These are phyloP conservation scores for Sebastes flavidus DNA, from an alignment of 2,797 vertebrate genomes.

Conservation along the genomic window DNA sequence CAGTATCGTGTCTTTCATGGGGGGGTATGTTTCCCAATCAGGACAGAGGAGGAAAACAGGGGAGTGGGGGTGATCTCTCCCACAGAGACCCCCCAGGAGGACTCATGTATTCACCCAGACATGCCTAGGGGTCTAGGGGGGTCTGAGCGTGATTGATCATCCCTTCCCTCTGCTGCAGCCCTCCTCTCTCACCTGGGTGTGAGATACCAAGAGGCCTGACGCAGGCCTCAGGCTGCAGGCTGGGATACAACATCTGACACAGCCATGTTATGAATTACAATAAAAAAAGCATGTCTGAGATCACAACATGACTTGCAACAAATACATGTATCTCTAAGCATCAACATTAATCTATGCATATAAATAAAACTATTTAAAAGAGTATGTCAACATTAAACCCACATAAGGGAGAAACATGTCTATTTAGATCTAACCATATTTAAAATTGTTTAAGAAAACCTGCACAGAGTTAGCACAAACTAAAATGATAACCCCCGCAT, in stretches of 20 bases:
- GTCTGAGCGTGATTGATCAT: constrained; percentile 78
- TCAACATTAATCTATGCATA: neutral
- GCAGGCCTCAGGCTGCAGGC: neutral
- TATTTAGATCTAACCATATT: neutral
- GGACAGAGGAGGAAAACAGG: constrained; percentile 33
- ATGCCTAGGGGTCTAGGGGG: constrained; percentile 66
- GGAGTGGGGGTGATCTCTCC: constrained; percentile 30
- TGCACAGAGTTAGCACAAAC: neutral
- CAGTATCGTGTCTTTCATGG: constrained; percentile 19
- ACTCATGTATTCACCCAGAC: constrained; percentile 75
- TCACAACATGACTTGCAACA: neutral
- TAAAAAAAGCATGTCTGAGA: neutral
- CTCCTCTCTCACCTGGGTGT: constrained; percentile 81
- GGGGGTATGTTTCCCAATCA: constrained; percentile 38
- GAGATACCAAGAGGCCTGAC: constrained; percentile 67
- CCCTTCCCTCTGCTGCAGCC: constrained; percentile 51
- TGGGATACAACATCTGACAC: constrained; percentile 13
- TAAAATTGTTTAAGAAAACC: neutral
- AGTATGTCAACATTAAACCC: neutral
- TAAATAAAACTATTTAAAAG: neutral
- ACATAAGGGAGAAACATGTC: neutral
- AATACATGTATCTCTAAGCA: neutral
- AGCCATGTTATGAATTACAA: neutral
- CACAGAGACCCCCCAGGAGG: constrained; percentile 72
- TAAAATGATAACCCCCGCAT: neutral